Evolutionary conservation across 2,888 invertebrate genomes (phyloP).

Genomic region (Busseola fusca): DNA sequence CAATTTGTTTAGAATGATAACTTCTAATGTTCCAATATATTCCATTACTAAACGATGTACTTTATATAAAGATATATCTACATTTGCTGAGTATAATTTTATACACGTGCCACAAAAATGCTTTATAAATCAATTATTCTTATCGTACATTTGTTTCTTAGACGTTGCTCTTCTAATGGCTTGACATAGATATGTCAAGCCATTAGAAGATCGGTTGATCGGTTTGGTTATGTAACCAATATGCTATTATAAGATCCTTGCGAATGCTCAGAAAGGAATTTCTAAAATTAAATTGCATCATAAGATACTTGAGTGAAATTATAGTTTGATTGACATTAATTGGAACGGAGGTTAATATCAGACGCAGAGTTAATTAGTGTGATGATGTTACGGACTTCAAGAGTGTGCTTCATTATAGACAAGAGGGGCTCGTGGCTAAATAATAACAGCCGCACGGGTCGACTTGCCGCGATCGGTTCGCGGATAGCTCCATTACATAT

Average conservation of each 20-base stretch:
- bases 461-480: neutral
- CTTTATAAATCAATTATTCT: neutral
- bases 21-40: neutral
- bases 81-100: neutral
- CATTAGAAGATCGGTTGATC: too few species aligned
- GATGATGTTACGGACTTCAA: slow-evolving; percentile 58
- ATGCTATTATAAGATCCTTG: neutral
- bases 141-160: neutral
- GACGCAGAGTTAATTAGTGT: slow-evolving; percentile 67
- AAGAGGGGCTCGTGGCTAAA: neutral
- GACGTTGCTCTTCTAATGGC: slow-evolving; percentile 8
- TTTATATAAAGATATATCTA: neutral
- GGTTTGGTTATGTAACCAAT: too few species aligned
- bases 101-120: neutral
- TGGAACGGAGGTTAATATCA: slow-evolving; percentile 75
- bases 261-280: slow-evolving; percentile 22
- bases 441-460: neutral
- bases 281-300: slow-evolving; percentile 45
- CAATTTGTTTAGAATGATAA: too few species aligned
- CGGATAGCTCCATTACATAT: too few species aligned
- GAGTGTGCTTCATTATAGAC: neutral
- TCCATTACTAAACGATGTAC: neutral
- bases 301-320: slow-evolving; percentile 42
- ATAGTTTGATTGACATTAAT: slow-evolving; percentile 76
- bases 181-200: too few species aligned